Base-by-base conservation (phyloP, 1,140 invertebrate species). In the Sitobion miscanthi region DNA sequence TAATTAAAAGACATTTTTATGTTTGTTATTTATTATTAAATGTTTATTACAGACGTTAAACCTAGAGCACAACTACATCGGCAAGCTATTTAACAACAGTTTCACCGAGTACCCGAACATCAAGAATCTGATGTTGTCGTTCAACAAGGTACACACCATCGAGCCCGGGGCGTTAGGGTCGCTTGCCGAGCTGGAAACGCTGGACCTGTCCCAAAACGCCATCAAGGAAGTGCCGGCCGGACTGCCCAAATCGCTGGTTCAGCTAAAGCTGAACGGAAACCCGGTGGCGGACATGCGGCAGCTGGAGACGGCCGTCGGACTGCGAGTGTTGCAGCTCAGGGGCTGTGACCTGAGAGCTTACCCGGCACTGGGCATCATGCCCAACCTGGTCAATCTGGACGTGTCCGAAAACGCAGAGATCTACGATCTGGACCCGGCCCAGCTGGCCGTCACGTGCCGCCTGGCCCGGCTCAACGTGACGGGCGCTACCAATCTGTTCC, bases 361-460 rank as follows among this genome's bases (percentile, higher is more conserved):
- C 49, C 91, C 91, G 35, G 45, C 25, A 4, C 77, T 93, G 49
- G 91, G 91, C 45, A 3, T 93, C 35, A 30, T 93, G 77, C 91
- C 91, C 69, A 93, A 86, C 35, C 82, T 93, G 69, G 82, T 93
- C 21, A 52, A 42, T 0, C 82, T 93, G 35, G 91, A 93, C 91
- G 20, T 93, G 82, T 52, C 82, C 3, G 23, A 54, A 1, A 93
- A 93, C 77, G 25, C 6, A 4, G 7, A 17, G 0, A 90, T 90
- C 30, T 17, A 0, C 0, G 91, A 86, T 21, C 14, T 93, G 47
- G 49, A 30, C 14, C 91, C 91, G 8, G 45, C 8, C 4, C 45
- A 86, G 23, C 9, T 93, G 77, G 91, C 91, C 35, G 42, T 2
- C 77, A 85, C 91, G 77, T 93, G 91, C 49, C 82, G 91, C 7